These are phyloP conservation scores for Steinernema feltiae DNA, from an alignment of 1,140 invertebrate species.

Conservation along the genomic window DNA sequence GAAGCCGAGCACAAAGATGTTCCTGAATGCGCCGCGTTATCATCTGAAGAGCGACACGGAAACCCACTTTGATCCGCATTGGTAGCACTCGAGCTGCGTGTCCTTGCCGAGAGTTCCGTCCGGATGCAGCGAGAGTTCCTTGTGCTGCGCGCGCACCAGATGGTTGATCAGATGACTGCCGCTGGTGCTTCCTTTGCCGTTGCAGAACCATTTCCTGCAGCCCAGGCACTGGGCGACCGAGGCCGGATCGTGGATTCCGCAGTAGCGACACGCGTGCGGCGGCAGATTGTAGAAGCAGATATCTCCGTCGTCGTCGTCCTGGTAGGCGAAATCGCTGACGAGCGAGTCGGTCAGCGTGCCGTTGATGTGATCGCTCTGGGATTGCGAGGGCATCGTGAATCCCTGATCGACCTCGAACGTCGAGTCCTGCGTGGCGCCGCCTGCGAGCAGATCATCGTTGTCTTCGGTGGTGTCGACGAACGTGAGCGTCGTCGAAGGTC, in stretches of 20 bases:
- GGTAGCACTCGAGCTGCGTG: constrained; percentile 95
- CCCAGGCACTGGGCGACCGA: constrained; percentile 96
- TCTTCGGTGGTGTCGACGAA: background rate
- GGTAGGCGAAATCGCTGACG: too few species aligned
- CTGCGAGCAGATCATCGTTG: background rate
- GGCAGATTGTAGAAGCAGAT: too few species aligned
- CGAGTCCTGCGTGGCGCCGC: background rate
- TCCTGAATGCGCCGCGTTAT: constrained; percentile 58
- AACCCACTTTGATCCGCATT: constrained; percentile 77
- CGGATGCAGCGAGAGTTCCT: constrained; percentile 93
- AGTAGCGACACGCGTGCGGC: constrained; percentile 65
- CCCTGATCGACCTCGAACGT: background rate
- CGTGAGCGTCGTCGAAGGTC: background rate
- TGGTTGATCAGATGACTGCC: constrained; percentile 98
- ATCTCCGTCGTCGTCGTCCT: too few species aligned
- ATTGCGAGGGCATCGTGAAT: background rate
- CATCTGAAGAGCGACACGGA: background rate
- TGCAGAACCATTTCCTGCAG: constrained; percentile 99
- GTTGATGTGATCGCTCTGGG: too few species aligned
- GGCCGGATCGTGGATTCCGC: constrained; percentile 93
- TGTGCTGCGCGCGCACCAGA: constrained; percentile 91
- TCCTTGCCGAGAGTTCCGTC: constrained; percentile 96
- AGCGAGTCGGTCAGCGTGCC: too few species aligned
- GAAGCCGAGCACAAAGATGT: constrained; percentile 95
- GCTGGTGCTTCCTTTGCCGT: constrained; percentile 92